These are phyloP conservation scores for Drosophila conformis DNA, from an alignment of 2,888 invertebrate genomes.

Conservation along the genomic window DNA sequence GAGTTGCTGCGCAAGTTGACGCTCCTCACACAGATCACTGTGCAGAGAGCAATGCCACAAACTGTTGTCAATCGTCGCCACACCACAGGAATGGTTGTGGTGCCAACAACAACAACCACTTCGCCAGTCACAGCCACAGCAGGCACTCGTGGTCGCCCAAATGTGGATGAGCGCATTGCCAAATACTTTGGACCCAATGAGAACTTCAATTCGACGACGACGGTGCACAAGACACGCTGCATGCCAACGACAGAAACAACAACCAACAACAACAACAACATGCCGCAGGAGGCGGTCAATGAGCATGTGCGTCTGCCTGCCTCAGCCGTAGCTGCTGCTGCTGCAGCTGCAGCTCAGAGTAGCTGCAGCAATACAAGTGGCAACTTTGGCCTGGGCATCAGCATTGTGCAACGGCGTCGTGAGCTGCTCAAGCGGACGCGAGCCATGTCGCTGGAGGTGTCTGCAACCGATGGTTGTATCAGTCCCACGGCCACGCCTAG, in stretches of 20 bases:
- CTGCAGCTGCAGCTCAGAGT: constrained; percentile 20
- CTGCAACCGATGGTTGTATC: constrained; percentile 24
- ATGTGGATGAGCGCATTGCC: constrained; percentile 75
- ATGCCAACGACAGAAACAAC: constrained; percentile 9
- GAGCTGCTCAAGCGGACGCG: constrained; percentile 78
- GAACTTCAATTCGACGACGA: constrained; percentile 26
- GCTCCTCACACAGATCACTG: constrained; percentile 47
- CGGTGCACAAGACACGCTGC: constrained; percentile 36
- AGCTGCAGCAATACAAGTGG: background rate
- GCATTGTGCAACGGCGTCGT: constrained; percentile 62
- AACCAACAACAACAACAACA: background rate
- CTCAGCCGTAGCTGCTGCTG: constrained; percentile 12
- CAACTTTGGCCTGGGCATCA: background rate
- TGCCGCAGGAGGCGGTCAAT: constrained; percentile 61
- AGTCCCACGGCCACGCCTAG: constrained; percentile 58
- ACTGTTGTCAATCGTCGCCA: constrained; percentile 52
- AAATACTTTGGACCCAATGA: constrained; percentile 82
- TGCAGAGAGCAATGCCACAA: constrained; percentile 33
- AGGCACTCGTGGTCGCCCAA: constrained; percentile 14
- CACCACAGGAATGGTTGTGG: constrained; percentile 54
- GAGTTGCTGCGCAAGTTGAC: constrained; percentile 77
- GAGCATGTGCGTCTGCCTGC: constrained; percentile 62
- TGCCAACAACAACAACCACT: constrained; percentile 26
- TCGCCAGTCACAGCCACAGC: constrained; percentile 23
- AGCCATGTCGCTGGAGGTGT: constrained; percentile 70